phyloP scores from a whole-genome alignment of 2,113 vertebrate genomes.

The Cyphotilapia sp. region DNA sequence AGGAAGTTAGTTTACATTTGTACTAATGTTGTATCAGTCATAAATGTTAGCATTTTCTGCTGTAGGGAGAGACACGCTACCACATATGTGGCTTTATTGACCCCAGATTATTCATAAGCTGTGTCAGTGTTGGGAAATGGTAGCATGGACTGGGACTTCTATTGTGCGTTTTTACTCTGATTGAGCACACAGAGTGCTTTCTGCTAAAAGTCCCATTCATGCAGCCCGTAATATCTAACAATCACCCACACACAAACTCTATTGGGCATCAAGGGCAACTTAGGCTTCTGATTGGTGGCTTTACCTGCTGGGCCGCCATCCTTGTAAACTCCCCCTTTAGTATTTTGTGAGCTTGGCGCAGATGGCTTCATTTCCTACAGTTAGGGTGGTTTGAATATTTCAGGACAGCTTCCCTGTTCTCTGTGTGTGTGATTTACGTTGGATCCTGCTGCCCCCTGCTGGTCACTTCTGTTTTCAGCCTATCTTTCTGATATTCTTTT shows the following conservation, averaged over 20 bases:
- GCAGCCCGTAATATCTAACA: background rate
- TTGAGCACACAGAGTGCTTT: background rate
- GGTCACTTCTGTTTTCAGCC: background rate
- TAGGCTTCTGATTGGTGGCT: background rate
- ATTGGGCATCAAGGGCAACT: background rate
- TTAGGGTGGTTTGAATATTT: background rate
- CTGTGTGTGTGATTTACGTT: background rate
- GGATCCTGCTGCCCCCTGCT: slow-evolving; percentile 31
- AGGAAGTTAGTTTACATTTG: background rate
- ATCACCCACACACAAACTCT: background rate
- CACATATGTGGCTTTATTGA: background rate
- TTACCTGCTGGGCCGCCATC: background rate
- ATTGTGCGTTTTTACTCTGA: background rate
- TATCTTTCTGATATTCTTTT: background rate
- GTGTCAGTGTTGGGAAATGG: background rate
- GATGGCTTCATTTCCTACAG: background rate
- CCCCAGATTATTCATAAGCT: background rate
- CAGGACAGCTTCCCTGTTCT: background rate
- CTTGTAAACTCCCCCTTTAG: background rate
- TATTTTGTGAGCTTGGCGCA: background rate
- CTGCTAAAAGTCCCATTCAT: background rate
- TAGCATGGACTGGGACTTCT: background rate
- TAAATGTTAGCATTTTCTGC: background rate
- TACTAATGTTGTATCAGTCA: background rate
- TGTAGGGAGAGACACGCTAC: background rate